Percentiles rank a stretch among this genome's conserved stretches.
phyloP scores from a whole-genome alignment of 92 coral and sea anemone species.

The Metridium senile region DNA sequence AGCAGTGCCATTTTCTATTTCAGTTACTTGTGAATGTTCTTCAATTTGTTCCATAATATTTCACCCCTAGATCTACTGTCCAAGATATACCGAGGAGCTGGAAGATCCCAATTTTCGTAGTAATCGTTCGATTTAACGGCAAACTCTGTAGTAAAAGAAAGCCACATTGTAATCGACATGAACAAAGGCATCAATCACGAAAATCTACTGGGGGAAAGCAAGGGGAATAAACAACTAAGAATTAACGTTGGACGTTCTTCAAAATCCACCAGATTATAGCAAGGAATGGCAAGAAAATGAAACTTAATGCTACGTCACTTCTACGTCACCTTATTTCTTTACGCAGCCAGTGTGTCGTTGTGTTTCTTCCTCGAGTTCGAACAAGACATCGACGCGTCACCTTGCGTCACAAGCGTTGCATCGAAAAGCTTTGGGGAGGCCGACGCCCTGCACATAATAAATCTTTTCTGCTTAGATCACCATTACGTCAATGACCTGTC shows the following conservation, averaged over 20 bases:
- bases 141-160: constrained; percentile 67
- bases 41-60: constrained; percentile 91
- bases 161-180: constrained; percentile 70
- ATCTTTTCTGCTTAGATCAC: constrained; percentile 74
- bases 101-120: constrained; percentile 45
- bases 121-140: constrained; percentile 48
- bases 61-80: constrained; percentile 29
- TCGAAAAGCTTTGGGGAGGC: constrained; percentile 64
- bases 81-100: constrained; percentile 49
- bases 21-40: constrained; percentile 81
- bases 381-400: constrained; percentile 89
- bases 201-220: constrained; percentile 32
- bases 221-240: constrained; percentile 33
- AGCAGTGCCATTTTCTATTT: constrained; percentile 89
- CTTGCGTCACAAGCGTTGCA: constrained; percentile 88
- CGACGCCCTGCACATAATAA: constrained; percentile 66
- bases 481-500: constrained; percentile 86
- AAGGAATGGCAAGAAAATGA: constrained; percentile 90
- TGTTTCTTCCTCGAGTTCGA: constrained; percentile 92
- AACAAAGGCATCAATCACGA: constrained; percentile 51
- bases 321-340: constrained; percentile 99
- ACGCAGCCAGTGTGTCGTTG: constrained; percentile 99
- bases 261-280: constrained; percentile 36
- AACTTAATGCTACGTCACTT: constrained; percentile 99
- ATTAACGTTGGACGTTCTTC: constrained; percentile 24